Percentiles rank a stretch among this genome's conserved stretches.
These are phyloP conservation scores for Danaus melanippus DNA, from an alignment of 1,140 invertebrate species.

Conservation along the genomic window DNA sequence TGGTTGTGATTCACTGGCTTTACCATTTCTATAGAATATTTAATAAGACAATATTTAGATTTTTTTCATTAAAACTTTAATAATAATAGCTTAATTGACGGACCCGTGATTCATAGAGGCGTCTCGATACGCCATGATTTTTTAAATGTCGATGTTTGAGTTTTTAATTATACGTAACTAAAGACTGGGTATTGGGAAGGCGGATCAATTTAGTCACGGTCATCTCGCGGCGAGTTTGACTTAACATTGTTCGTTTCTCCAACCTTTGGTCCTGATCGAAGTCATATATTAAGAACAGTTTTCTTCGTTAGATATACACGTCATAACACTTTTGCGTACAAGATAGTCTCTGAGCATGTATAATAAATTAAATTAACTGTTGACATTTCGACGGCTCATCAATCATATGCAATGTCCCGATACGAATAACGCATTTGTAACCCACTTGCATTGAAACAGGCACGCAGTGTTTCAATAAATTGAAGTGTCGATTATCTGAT, in stretches of 20 bases:
- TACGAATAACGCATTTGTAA: constrained; percentile 41
- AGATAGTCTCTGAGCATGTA: constrained; percentile 21
- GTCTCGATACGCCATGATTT: constrained; percentile 41
- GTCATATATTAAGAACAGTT: constrained; percentile 1
- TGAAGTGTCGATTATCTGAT: constrained; percentile 46
- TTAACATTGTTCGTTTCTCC: constrained; percentile 17
- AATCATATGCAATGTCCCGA: constrained; percentile 39
- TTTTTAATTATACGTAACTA: constrained; percentile 68
- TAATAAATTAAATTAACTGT: constrained; percentile 45
- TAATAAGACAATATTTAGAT: constrained; percentile 44
- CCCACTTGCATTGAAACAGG: constrained; percentile 29
- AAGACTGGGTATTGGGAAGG: constrained; percentile 53
- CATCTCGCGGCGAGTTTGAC: constrained; percentile 19
- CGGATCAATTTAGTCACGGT: constrained; percentile 49
- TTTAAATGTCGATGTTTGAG: constrained; percentile 62
- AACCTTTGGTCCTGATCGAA: constrained; percentile 10
- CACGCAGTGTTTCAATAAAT: constrained; percentile 41
- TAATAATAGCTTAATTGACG: constrained; percentile 62
- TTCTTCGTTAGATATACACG: constrained; percentile 12
- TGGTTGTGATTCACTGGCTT: constrained; percentile 46
- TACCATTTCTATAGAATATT: constrained; percentile 44
- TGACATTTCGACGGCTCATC: constrained; percentile 44
- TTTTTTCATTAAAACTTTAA: constrained; percentile 50
- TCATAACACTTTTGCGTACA: constrained; percentile 10
- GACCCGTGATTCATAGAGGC: constrained; percentile 47